These are phyloP conservation scores for Corythaixoides concolor DNA, from an alignment of 2,113 vertebrate genomes.

Conservation along the genomic window DNA sequence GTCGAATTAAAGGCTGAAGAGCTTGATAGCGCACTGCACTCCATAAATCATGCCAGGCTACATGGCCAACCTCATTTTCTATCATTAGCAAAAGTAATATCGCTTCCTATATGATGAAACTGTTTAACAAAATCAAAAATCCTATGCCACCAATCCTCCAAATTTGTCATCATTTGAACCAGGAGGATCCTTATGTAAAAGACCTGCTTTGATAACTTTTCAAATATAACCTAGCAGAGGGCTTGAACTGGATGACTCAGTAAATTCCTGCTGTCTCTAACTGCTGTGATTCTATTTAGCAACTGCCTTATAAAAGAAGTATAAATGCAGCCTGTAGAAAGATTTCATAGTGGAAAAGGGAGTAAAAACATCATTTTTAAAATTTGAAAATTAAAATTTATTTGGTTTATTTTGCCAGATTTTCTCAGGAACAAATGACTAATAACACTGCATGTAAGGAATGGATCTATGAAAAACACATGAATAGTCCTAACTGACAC, in stretches of 20 bases:
- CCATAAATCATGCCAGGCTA: not conserved
- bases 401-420: not conserved
- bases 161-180: not conserved
- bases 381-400: not conserved
- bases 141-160: not conserved
- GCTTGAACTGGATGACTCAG: not conserved
- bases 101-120: not conserved
- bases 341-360: not conserved
- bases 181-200: not conserved
- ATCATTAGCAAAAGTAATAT: not conserved
- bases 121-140: not conserved
- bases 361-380: not conserved
- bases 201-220: not conserved
- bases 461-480: fast-evolving
- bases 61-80: not conserved
- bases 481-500: not conserved
- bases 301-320: not conserved
- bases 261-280: not conserved
- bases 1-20: constrained; percentile 25
- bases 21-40: not conserved
- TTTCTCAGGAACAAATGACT: not conserved
- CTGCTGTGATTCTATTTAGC: not conserved
- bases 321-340: not conserved
- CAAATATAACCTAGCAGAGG: not conserved
- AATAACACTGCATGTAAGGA: not conserved